Conservation (phyloP, 2,888 invertebrate species). For the Brenthis daphne region DNA sequence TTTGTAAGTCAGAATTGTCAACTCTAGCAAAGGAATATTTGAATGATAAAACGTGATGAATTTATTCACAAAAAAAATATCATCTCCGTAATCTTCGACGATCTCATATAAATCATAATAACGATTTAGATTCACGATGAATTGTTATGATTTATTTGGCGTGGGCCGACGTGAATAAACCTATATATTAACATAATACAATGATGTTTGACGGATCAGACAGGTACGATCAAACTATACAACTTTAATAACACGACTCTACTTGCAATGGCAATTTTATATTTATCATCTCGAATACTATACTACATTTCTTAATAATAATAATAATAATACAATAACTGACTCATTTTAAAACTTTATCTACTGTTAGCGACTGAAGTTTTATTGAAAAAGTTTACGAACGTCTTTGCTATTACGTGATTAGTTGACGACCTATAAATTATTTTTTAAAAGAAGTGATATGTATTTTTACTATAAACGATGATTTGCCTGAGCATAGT, state of each 20-base stretch:
- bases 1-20: conserved; percentile 4
- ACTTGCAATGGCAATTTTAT: neutral
- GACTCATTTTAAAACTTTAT: too few relatives aligned
- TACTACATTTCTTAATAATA: neutral
- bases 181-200: conserved; percentile 64
- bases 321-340: too few relatives aligned
- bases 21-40: conserved; percentile 1
- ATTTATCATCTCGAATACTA: neutral
- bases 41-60: conserved; percentile 11
- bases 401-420: too few relatives aligned
- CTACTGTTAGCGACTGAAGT: too few relatives aligned
- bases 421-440: too few relatives aligned
- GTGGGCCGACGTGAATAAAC: conserved; percentile 46
- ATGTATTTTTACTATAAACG: too few relatives aligned
- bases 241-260: conserved; percentile 9
- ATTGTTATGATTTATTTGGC: conserved; percentile 58
- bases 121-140: conserved; percentile 46
- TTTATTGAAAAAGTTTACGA: too few relatives aligned
- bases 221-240: conserved; percentile 51
- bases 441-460: too few relatives aligned
- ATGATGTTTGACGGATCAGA: conserved; percentile 75
- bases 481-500: too few relatives aligned
- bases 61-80: conserved; percentile 27
- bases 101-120: conserved; percentile 39
- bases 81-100: conserved; percentile 32